These are phyloP conservation scores for Muricea muricata DNA, from an alignment of 92 coral and sea anemone genomes.

Conservation along the genomic window DNA sequence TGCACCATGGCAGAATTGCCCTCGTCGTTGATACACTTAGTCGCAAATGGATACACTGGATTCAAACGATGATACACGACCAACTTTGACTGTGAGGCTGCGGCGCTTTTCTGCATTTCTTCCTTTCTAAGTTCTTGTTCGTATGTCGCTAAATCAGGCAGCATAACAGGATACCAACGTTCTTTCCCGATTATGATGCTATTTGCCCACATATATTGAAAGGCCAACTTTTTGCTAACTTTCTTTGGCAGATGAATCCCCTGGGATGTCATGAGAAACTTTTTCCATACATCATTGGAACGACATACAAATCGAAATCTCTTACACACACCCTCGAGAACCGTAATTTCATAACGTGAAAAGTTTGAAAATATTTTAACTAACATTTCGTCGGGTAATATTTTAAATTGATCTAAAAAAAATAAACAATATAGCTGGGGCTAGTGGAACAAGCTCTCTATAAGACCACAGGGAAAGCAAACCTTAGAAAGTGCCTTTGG, in stretches of 20 bases:
- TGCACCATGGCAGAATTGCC: slow-evolving; percentile 24
- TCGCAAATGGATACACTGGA: slow-evolving; percentile 55
- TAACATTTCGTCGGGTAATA: slow-evolving; percentile 63
- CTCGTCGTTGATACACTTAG: slow-evolving; percentile 32
- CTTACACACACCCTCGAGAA: slow-evolving; percentile 45
- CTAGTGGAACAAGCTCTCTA: background rate
- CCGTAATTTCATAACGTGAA: slow-evolving; percentile 51
- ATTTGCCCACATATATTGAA: slow-evolving; percentile 37
- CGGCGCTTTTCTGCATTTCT: slow-evolving; percentile 1
- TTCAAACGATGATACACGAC: slow-evolving; percentile 46
- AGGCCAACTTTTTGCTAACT: background rate
- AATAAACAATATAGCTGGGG: too few species aligned
- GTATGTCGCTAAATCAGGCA: slow-evolving; percentile 57
- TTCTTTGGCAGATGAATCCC: slow-evolving; percentile 44
- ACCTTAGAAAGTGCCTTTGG: too few species aligned
- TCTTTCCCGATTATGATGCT: slow-evolving; percentile 59
- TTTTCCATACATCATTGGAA: slow-evolving; percentile 55
- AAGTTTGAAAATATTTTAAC: slow-evolving; percentile 46
- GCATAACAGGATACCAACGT: slow-evolving; percentile 60
- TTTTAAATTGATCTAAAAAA: too few species aligned
- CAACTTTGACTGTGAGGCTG: slow-evolving; percentile 7
- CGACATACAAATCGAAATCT: slow-evolving; percentile 51
- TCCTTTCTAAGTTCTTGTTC: slow-evolving; percentile 40
- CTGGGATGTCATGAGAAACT: slow-evolving; percentile 47
- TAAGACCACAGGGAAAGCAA: too few species aligned